phyloP scores from a whole-genome alignment of 2,797 vertebrate species.

The Monodelphis domestica region DNA sequence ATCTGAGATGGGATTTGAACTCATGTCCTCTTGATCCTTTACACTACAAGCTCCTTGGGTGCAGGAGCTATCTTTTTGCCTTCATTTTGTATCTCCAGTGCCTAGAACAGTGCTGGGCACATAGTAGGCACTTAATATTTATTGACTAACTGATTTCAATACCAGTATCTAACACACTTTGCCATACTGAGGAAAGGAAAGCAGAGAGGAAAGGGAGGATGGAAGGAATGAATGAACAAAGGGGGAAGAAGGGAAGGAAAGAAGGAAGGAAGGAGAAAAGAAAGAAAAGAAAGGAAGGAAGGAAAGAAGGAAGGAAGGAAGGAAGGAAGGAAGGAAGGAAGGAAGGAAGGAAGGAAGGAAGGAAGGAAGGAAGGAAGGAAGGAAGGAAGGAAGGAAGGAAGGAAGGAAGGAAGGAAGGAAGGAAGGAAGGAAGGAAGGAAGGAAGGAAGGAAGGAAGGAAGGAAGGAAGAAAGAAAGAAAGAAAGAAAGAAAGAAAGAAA shows the following conservation, averaged over 20 bases:
- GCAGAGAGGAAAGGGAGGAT: neutral
- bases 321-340: neutral
- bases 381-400: neutral
- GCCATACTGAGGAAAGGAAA: neutral
- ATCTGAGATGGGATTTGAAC: neutral
- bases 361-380: too few relatives aligned
- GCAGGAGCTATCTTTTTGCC: neutral
- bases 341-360: neutral
- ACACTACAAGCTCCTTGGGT: neutral
- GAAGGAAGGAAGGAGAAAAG: accelerated
- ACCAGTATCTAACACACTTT: neutral
- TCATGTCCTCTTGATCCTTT: neutral
- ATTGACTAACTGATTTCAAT: neutral
- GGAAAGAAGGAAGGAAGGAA: neutral
- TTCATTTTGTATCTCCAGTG: neutral
- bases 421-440: neutral
- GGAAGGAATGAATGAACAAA: too few relatives aligned
- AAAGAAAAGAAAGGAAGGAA: neutral
- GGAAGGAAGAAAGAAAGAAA: neutral
- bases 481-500: neutral
- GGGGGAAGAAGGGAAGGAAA: too few relatives aligned
- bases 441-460: neutral
- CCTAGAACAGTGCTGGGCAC: neutral
- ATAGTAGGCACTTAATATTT: neutral
- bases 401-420: neutral